Evolutionary conservation across 2,888 invertebrate genomes (phyloP), one percentile per base, ranked within the genome.

Genomic region (Megalurothrips usitatus): DNA sequence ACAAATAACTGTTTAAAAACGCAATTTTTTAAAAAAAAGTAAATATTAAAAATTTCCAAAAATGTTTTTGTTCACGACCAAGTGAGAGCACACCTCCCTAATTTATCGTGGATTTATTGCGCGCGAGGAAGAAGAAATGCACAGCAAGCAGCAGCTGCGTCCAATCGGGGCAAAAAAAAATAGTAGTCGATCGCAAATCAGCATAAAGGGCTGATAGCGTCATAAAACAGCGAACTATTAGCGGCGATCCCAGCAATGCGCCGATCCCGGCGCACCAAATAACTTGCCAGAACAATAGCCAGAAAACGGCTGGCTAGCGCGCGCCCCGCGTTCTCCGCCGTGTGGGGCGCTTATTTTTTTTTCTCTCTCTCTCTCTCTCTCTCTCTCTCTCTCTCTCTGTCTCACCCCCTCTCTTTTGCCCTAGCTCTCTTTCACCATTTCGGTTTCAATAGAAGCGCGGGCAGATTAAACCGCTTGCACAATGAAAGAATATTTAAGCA

Each of bases 161-260:
- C 58, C 17, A 52, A 52, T 52, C 52, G 52, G 58, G 58, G 58
- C 14, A 58, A 58, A 58, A 58, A 58, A 58, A n/a, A n/a, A n/a
- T n/a, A n/a, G n/a, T n/a, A n/a, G 19, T 11, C 58, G 58, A n/a
- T 43, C 58, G 68, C 68, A 10, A 75, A 75, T 75, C 68, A 75
- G 68, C 68, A 75, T 75, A 75, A 75, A 75, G 26, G 23, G 12
- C 68, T 23, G 68, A 75, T 75, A 75, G 68, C 68, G 26, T 75
- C 68, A 26, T 75, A 26, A 75, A 75, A 75, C 68, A 26, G 68
- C 26, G 68, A 23, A 26, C 68, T 75, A 75, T 75, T 75, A 75
- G 68, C 68, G 68, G 26, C 68, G n/a, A 23, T 23, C 23, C 6
- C 68, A 23, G 11, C 68, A 2, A 68, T 68, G 68, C 52, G 68